These are phyloP conservation scores for Rhopalosiphum padi DNA, from an alignment of 1,140 invertebrate species.

Conservation along the genomic window DNA sequence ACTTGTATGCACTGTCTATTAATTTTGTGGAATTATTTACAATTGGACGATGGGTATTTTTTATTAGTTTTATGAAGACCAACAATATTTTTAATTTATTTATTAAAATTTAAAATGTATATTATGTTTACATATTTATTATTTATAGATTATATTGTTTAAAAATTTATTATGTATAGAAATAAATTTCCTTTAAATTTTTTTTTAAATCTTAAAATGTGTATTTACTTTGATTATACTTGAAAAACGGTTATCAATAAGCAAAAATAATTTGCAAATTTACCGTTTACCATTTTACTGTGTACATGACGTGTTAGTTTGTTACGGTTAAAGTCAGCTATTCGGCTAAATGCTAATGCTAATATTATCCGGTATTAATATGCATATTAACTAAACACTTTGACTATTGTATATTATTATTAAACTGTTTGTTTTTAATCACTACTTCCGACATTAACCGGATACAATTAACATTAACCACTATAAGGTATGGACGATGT, in stretches of 20 bases:
- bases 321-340: background rate
- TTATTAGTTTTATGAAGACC: background rate
- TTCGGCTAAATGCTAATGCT: background rate
- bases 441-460: conserved; percentile 12
- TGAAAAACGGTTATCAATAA: background rate
- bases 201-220: background rate
- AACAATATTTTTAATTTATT: background rate
- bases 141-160: background rate
- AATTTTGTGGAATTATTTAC: background rate
- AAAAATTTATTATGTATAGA: background rate
- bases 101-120: background rate
- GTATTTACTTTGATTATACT: background rate
- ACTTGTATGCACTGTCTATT: background rate
- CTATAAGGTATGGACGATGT: background rate
- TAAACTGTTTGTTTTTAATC: conserved; percentile 16
- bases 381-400: background rate
- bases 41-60: background rate
- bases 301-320: background rate
- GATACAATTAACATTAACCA: conserved; percentile 1
- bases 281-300: background rate
- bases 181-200: background rate
- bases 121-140: background rate
- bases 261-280: background rate
- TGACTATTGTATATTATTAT: conserved; percentile 2
- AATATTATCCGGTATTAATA: conserved; percentile 17